Base-by-base conservation (phyloP, 2,888 invertebrate species). In the Metacarcinus magister region DNA sequence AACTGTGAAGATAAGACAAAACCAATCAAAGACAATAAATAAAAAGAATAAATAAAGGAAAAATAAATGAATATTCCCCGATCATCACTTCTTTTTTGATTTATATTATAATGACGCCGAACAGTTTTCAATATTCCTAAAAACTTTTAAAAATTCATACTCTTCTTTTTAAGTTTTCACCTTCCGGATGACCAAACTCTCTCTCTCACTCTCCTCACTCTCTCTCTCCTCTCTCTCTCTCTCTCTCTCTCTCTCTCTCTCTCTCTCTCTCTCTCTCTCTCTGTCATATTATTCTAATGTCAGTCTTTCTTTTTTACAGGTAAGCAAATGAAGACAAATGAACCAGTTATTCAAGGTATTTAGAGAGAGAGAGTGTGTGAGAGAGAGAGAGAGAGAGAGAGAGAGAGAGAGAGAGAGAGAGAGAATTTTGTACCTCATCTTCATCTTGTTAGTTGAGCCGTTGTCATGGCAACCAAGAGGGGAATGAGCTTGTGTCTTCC, bases 131-230 rank as follows among this genome's bases (percentile, higher is more conserved):
- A 82, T 82, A 82, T 82, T 82, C 82, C 82, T n/a, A 54, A 82
- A 82, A 82, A 82, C 32, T 82, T 82, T 82, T 82, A 82, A 82
- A 82, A 82, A 91, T 91, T 44, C 91, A 91, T 91, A 46, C 46
- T 46, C n/a, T 46, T 91, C 44, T 91, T 91, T 91, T 46, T 32
- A 46, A 44, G 44, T 32, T 91, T 91, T 23, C 91, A n/a, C 91
- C 3, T 46, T 46, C 91, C 91, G 23, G 82, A 32, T 82, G 82
- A 82, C 32, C 28, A 82, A 82, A 82, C 82, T 82, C 82, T 82
- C 82, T 82, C 82, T 91, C 91, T 91, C 46, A 44, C 91, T 91
- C 91, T 91, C 91, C 91, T 91, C 43, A 46, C 44, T 91, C 91
- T 44, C 91, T 91, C 91, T 91, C 91, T 44, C 48, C 44, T 48